Percentiles rank a stretch among this genome's conserved stretches.
Evolutionary conservation across 2,797 vertebrate species (phyloP).

Genomic region (Delichon dasypus): DNA sequence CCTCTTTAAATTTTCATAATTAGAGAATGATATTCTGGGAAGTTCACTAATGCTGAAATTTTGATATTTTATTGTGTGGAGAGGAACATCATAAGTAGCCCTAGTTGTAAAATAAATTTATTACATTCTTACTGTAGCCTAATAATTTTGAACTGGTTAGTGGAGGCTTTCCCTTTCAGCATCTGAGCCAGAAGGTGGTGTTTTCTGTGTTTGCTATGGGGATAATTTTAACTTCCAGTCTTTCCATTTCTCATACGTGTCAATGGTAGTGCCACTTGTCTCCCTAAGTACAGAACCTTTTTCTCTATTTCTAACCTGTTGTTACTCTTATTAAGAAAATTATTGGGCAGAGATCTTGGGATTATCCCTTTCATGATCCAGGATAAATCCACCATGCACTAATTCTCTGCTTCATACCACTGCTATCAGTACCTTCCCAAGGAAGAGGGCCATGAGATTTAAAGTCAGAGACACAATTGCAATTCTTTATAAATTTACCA

Average conservation of each 20-base stretch:
- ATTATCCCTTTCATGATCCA: neutral
- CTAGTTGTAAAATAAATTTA: neutral
- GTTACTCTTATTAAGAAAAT: neutral
- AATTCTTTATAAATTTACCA: neutral
- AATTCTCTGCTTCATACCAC: neutral
- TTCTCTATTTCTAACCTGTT: neutral
- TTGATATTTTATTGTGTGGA: neutral
- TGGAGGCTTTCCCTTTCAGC: neutral
- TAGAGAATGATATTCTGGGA: neutral
- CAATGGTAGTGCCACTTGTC: neutral
- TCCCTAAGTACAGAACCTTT: neutral
- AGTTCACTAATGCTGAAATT: neutral
- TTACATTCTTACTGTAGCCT: neutral
- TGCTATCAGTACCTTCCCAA: neutral
- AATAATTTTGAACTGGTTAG: neutral
- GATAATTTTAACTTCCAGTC: neutral
- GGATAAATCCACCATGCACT: no score
- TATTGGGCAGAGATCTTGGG: no score
- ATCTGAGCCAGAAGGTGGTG: accelerated
- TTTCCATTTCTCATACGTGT: neutral
- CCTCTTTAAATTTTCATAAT: neutral
- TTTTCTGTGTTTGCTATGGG: neutral
- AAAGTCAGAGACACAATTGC: neutral
- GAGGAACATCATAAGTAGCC: neutral
- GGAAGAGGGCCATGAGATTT: accelerated